These are phyloP conservation scores for Vanacampus margaritifer DNA, from an alignment of 2,113 vertebrate species.

Conservation along the genomic window DNA sequence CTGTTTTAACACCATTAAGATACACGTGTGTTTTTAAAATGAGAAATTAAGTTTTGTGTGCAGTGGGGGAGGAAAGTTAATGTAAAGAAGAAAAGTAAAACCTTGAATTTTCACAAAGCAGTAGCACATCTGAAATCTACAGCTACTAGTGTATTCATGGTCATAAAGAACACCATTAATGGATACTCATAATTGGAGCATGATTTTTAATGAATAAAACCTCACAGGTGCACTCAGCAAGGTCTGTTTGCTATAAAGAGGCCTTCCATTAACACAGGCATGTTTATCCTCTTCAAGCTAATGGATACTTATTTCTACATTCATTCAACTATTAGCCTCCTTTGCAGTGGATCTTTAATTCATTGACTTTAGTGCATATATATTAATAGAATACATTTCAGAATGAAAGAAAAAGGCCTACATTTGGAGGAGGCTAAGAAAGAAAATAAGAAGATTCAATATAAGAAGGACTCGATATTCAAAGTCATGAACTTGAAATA, in stretches of 20 bases:
- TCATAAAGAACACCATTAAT: not conserved
- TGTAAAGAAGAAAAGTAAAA: not conserved
- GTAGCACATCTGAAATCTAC: not conserved
- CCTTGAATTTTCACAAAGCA: not conserved
- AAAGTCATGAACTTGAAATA: not conserved
- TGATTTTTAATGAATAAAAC: conserved; percentile 13
- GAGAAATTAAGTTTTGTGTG: not conserved
- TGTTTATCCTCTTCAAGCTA: conserved; percentile 44
- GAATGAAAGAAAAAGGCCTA: conserved; percentile 3
- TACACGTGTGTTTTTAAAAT: not conserved
- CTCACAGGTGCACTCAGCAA: conserved; percentile 12
- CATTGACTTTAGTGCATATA: conserved; percentile 23
- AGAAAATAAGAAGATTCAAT: not conserved
- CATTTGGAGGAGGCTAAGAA: not conserved
- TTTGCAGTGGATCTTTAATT: conserved; percentile 57
- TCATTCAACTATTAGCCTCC: conserved; percentile 48
- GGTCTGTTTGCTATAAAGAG: conserved; percentile 35
- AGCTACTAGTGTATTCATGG: conserved; percentile 1
- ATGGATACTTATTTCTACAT: conserved; percentile 65
- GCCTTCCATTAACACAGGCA: conserved; percentile 22
- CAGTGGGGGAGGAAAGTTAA: not conserved
- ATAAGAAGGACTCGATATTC: not conserved
- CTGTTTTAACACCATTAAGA: too few relatives aligned
- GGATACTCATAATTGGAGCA: not conserved
- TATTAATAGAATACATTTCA: conserved; percentile 29